phyloP scores from a whole-genome alignment of 2,113 vertebrate species.

The Ageneiosus marmoratus region DNA sequence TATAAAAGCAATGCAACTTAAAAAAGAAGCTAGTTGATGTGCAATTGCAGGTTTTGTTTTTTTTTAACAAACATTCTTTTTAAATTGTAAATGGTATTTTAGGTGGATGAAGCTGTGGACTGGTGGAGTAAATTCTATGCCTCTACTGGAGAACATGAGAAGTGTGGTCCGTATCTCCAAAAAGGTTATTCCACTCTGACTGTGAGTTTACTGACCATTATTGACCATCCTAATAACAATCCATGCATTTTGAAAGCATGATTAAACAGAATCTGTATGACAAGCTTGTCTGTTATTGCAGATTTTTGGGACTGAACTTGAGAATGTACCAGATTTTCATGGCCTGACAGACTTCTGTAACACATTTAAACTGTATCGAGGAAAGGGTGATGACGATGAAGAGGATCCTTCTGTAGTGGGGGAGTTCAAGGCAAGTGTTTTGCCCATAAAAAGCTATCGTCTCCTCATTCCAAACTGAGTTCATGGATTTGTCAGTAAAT shows the following conservation, averaged over 20 bases:
- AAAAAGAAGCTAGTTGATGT: background rate
- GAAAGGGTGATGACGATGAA: slow-evolving; percentile 82
- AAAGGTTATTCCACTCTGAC: slow-evolving; percentile 94
- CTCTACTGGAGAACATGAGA: slow-evolving; percentile 85
- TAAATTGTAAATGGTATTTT: slow-evolving; percentile 26
- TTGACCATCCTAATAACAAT: background rate
- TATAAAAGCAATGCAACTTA: background rate
- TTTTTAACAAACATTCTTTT: background rate
- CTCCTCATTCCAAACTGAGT: background rate
- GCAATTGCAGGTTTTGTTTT: background rate
- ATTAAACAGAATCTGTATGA: slow-evolving; percentile 6
- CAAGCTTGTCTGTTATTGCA: slow-evolving; percentile 54
- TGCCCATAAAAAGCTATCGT: background rate
- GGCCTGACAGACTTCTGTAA: slow-evolving; percentile 93
- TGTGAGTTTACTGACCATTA: slow-evolving; percentile 67
- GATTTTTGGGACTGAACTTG: slow-evolving; percentile 86
- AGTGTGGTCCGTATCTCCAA: slow-evolving; percentile 88
- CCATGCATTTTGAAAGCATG: background rate
- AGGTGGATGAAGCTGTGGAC: slow-evolving; percentile 94
- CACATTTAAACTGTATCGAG: slow-evolving; percentile 90
- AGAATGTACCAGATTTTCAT: slow-evolving; percentile 83
- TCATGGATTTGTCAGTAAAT: slow-evolving; percentile 10
- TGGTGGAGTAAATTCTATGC: slow-evolving; percentile 99
- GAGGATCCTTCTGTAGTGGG: slow-evolving; percentile 93
- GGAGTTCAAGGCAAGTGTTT: slow-evolving; percentile 85